phyloP scores from a whole-genome alignment of 2,888 invertebrate species.

The Parnassius glacialis region DNA sequence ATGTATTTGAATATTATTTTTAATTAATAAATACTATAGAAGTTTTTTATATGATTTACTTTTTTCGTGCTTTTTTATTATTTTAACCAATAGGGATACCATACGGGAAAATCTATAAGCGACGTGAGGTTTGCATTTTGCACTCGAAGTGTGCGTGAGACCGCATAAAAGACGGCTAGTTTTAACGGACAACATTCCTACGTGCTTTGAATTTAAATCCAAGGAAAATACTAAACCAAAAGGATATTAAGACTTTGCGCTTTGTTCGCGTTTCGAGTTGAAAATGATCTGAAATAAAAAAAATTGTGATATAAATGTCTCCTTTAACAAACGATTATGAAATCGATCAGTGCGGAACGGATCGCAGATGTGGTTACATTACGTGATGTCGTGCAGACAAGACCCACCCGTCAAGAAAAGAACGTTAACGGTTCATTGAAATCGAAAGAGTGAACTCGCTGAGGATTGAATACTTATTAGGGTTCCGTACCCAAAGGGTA shows the following conservation, averaged over 20 bases:
- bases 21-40: no score
- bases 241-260: conserved; percentile 10
- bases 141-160: conserved; percentile 54
- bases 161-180: conserved; percentile 54
- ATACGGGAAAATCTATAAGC: no score
- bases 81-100: no score
- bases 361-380: conserved; percentile 47
- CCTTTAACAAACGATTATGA: conserved; percentile 17
- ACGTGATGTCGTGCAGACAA: conserved; percentile 64
- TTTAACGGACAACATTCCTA: conserved; percentile 47
- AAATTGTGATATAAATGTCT: no score
- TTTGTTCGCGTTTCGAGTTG: background rate
- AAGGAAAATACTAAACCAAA: conserved; percentile 42
- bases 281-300: conserved; percentile 14
- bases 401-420: conserved; percentile 59
- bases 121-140: conserved; percentile 28
- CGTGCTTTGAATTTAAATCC: conserved; percentile 50
- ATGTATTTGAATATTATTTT: no score
- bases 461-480: conserved; percentile 48
- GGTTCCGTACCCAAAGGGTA: no score
- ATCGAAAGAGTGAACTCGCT: conserved; percentile 64
- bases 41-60: no score
- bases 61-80: no score
- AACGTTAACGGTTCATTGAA: conserved; percentile 79
- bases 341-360: conserved; percentile 3